Base-by-base conservation (phyloP, 37 sponge, comb jelly and placozoan genomes). In the Eunapius fragilis region DNA sequence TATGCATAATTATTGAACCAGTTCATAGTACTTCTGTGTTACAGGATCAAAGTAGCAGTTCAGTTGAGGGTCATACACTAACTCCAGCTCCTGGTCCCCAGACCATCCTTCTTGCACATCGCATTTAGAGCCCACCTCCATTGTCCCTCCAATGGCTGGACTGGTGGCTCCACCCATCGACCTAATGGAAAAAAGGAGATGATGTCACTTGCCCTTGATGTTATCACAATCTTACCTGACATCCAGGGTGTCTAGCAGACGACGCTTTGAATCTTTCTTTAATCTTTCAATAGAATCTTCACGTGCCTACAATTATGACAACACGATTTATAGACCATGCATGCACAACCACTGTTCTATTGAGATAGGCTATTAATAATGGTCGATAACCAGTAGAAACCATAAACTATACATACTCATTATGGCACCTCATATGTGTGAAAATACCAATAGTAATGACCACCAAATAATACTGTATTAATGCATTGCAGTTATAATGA, bases 31-130 rank as follows among this genome's bases (percentile, higher is more conserved):
- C 69, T 96, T 96, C 70, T 77, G 71, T 6, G 93, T 96, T 72
- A 85, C 84, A 9, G 97, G 97, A 67, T 96, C 95, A 83, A 88
- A 96, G 77, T 92, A 96, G 49, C 95, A 96, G 83, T 92, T 91
- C 19, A 96, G 71, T 2, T 85, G 82, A 27, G 95, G 84, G 67
- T 96, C 97, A 69, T 96, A 96, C 80, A 94, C 70, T 30, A 96
- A 80, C 69, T 96, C 95, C 2, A 94, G 75, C 22, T 94, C 94
- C 36, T 96, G 90, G 17, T 86, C 94, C 31, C 76, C 74, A 69
- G 69, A 38, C 10, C 13, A 17, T 73, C 26, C 81, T 24, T 72
- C 26, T 35, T 83, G 35, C 41, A 73, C 30, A 9, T 86, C 80
- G 6, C 19, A 78, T 30, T 33, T 19, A 36, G 48, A 32, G 67